Evolutionary conservation across 2,113 vertebrate genomes (phyloP).

Genomic region (Cygnus buccinator): DNA sequence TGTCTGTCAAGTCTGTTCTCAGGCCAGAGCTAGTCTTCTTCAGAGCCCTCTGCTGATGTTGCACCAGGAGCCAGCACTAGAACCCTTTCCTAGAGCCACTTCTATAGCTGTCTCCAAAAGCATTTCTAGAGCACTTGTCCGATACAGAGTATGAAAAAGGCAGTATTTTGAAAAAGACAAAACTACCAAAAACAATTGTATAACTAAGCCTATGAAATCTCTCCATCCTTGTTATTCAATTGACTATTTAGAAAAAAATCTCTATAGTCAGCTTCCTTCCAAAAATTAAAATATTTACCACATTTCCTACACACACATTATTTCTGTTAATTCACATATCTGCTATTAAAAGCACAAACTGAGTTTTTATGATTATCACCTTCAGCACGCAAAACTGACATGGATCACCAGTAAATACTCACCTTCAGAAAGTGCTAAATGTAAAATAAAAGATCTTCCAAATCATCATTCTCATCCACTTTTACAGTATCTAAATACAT

Average conservation of each 20-base stretch:
- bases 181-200: neutral
- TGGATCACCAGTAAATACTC: slow-evolving; percentile 29
- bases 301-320: neutral
- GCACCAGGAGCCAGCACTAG: neutral
- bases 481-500: slow-evolving; percentile 28
- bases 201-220: slow-evolving; percentile 6
- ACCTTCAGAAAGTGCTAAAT: slow-evolving; percentile 60
- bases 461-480: slow-evolving; percentile 48
- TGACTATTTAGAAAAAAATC: neutral
- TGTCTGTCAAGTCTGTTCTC: neutral
- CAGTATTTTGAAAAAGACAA: neutral
- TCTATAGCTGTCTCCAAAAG: neutral
- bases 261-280: neutral
- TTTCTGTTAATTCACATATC: neutral
- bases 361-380: neutral
- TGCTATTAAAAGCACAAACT: neutral
- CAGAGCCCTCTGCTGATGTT: neutral
- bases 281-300: neutral
- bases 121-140: neutral
- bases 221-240: neutral
- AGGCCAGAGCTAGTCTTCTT: neutral
- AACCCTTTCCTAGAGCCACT: neutral
- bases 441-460: slow-evolving; percentile 62
- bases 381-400: neutral
- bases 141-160: neutral